Conservation (phyloP, 2,888 invertebrate species). For the Cosmopolites sordidus region DNA sequence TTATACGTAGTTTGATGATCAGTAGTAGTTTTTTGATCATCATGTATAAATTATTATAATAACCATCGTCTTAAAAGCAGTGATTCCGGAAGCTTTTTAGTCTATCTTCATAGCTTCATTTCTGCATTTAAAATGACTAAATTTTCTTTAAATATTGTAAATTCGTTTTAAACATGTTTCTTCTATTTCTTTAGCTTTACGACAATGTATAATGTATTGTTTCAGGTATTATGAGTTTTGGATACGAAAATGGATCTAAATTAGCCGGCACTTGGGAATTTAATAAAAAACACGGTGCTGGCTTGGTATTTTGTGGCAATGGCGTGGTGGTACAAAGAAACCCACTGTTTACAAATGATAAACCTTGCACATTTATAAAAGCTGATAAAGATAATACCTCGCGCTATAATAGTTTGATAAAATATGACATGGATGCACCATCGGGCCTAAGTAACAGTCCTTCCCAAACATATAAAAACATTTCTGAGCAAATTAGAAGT, state of each 20-base stretch:
- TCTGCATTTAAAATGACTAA: too few species aligned
- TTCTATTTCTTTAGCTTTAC: too few species aligned
- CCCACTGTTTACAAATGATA: conserved; percentile 54
- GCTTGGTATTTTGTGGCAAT: conserved; percentile 54
- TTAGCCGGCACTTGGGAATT: conserved; percentile 55
- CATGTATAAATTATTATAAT: too few species aligned
- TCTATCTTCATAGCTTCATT: too few species aligned
- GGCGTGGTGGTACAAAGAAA: conserved; percentile 52
- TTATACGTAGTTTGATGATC: too few species aligned
- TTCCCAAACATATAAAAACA: conserved; percentile 3
- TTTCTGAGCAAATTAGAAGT: conserved; percentile 12
- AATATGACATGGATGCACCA: background rate
- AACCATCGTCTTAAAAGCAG: too few species aligned
- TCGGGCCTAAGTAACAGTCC: background rate
- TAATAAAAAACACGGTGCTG: conserved; percentile 57
- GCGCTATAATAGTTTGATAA: background rate
- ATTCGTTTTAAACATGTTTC: too few species aligned
- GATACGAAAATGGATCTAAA: conserved; percentile 53
- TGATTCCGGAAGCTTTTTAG: too few species aligned
- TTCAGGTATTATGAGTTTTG: conserved; percentile 50
- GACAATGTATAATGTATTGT: too few species aligned
- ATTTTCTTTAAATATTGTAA: too few species aligned
- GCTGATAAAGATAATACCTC: background rate
- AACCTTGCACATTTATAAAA: conserved; percentile 38
- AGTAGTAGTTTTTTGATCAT: too few species aligned